Evolutionary conservation across 2,797 vertebrate species (phyloP).

Genomic region (Sphaeramia orbicularis): DNA sequence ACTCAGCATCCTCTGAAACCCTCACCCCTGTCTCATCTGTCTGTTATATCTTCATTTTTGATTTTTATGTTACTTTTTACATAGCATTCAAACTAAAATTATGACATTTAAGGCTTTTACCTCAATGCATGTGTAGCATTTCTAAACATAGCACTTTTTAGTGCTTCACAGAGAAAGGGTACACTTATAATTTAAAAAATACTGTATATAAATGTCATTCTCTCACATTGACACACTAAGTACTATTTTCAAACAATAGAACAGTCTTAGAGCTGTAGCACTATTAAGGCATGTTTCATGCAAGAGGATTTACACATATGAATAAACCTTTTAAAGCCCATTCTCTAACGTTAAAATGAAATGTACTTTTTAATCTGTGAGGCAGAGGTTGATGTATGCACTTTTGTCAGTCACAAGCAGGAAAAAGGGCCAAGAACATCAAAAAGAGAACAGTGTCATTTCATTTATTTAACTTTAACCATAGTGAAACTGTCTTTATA

Average conservation of each 20-base stretch:
- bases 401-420: neutral
- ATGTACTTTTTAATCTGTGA: constrained; percentile 59
- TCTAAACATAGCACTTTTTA: too few relatives aligned
- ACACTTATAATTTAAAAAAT: too few relatives aligned
- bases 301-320: constrained; percentile 59
- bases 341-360: constrained; percentile 56
- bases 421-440: neutral
- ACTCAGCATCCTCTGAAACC: neutral
- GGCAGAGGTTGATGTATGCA: constrained; percentile 26
- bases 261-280: constrained; percentile 9
- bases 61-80: too few relatives aligned
- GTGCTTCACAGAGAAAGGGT: too few relatives aligned
- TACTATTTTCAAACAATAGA: constrained; percentile 6
- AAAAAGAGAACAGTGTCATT: constrained; percentile 1
- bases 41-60: too few relatives aligned
- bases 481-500: too few relatives aligned
- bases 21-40: neutral
- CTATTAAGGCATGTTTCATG: constrained; percentile 53
- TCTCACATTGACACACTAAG: too few relatives aligned
- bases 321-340: constrained; percentile 62
- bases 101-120: too few relatives aligned
- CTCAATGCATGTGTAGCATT: too few relatives aligned
- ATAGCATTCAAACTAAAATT: too few relatives aligned
- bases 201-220: too few relatives aligned
- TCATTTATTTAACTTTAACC: too few relatives aligned